Conservation (phyloP, 2,888 invertebrate species). For the Chamaedrilus cognettii region DNA sequence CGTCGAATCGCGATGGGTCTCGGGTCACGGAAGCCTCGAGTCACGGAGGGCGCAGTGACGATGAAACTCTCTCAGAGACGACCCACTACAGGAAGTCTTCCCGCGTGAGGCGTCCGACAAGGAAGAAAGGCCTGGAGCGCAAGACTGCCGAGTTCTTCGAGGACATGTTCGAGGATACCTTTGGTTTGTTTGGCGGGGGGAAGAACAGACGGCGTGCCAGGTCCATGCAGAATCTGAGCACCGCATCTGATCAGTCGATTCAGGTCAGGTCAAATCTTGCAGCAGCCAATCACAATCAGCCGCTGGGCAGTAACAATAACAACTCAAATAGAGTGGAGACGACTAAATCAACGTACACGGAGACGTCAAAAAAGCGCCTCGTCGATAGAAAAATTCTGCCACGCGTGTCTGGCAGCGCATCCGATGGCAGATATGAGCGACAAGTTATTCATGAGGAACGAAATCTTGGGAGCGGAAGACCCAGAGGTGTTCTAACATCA, state of each 20-base stretch:
- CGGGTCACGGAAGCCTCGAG: too few species aligned
- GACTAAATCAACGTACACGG: not conserved
- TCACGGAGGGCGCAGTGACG: too few species aligned
- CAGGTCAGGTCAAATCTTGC: not conserved
- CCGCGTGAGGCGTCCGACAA: too few species aligned
- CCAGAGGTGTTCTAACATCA: not conserved
- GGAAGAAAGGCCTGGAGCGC: not conserved
- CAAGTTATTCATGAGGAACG: not conserved
- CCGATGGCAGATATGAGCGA: too few species aligned
- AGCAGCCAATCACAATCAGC: not conserved
- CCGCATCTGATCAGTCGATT: not conserved
- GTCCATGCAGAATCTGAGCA: not conserved
- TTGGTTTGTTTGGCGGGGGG: not conserved
- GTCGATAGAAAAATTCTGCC: not conserved
- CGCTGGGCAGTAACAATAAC: not conserved
- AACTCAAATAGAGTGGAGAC: not conserved
- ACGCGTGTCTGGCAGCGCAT: not conserved
- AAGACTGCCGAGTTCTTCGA: not conserved
- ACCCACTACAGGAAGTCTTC: too few species aligned
- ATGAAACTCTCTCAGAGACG: too few species aligned
- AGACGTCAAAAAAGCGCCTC: not conserved
- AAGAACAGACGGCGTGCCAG: not conserved
- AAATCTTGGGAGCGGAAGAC: not conserved
- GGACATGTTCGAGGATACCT: not conserved
- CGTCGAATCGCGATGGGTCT: too few species aligned